Conservation (phyloP, 2,888 invertebrate species). For the Coenonympha arcania region DNA sequence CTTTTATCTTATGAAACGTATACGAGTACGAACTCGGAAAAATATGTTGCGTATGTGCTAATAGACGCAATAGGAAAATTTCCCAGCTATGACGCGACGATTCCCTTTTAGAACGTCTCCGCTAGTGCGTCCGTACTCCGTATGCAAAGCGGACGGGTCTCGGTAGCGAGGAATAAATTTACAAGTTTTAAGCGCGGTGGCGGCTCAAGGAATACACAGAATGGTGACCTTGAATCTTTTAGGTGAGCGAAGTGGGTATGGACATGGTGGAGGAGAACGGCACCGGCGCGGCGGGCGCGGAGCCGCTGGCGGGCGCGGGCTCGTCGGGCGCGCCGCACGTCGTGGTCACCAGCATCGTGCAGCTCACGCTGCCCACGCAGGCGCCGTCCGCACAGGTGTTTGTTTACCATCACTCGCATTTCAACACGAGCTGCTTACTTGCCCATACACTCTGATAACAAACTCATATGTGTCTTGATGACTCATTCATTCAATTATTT, state of each 20-base stretch:
- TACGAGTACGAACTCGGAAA: conserved; percentile 35
- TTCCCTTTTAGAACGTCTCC: conserved; percentile 52
- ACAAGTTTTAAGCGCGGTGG: conserved; percentile 38
- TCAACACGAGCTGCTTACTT: neutral
- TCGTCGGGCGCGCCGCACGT: conserved; percentile 61
- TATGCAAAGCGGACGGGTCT: conserved; percentile 40
- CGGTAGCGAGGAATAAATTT: conserved; percentile 38
- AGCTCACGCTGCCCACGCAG: conserved; percentile 83
- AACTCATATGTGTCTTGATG: neutral
- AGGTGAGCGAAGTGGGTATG: conserved; percentile 82
- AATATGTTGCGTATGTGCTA: conserved; percentile 51
- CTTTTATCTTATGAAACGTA: conserved; percentile 34
- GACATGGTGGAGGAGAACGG: conserved; percentile 96
- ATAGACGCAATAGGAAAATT: conserved; percentile 66
- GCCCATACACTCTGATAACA: neutral
- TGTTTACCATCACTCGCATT: conserved; percentile 39
- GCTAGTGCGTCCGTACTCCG: conserved; percentile 53
- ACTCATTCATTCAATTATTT: too few species aligned
- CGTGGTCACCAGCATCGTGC: conserved; percentile 85
- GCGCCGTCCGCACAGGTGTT: conserved; percentile 79
- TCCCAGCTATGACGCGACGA: conserved; percentile 60
- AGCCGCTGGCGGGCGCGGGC: conserved; percentile 54
- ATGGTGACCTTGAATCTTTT: conserved; percentile 74
- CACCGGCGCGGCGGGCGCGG: conserved; percentile 58
- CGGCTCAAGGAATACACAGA: conserved; percentile 61